Conservation (phyloP, 1,140 invertebrate genomes). For the Amphibalanus amphitrite region DNA sequence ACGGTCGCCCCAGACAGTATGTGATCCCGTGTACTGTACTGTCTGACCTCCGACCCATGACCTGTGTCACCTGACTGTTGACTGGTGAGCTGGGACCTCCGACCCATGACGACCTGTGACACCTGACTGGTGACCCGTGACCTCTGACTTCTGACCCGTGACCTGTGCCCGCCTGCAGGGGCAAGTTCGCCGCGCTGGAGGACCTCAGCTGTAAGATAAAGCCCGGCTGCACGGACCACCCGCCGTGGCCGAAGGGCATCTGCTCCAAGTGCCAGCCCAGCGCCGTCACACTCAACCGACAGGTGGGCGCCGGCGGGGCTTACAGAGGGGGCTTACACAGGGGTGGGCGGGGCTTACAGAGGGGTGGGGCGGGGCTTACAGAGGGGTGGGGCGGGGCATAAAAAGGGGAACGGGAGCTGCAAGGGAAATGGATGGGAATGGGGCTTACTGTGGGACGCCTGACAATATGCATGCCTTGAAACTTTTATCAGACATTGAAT, state of each 20-base stretch:
- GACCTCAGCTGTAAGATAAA: constrained; percentile 86
- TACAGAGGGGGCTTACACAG: too few species aligned
- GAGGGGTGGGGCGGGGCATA: too few species aligned
- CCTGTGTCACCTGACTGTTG: not conserved
- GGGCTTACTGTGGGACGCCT: constrained; percentile 28
- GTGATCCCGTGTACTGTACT: too few species aligned
- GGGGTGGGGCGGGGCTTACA: too few species aligned
- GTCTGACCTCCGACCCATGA: too few species aligned
- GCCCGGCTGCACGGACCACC: constrained; percentile 83
- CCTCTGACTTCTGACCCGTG: constrained; percentile 8
- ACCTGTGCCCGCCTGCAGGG: constrained; percentile 29
- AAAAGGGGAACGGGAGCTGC: too few species aligned
- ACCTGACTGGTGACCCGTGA: not conserved
- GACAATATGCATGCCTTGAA: too few species aligned
- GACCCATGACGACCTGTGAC: constrained; percentile 9
- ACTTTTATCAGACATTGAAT: too few species aligned
- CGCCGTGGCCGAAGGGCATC: constrained; percentile 94
- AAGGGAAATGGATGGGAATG: too few species aligned
- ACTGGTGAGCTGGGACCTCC: constrained; percentile 4
- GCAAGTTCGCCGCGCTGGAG: constrained; percentile 86
- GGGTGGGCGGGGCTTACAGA: too few species aligned
- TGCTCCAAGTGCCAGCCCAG: constrained; percentile 98
- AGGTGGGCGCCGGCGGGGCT: constrained; percentile 25
- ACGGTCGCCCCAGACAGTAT: too few species aligned
- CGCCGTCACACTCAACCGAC: constrained; percentile 85